Evolutionary conservation across 2,888 invertebrate species (phyloP).

Genomic region (Choreutis nemorana): DNA sequence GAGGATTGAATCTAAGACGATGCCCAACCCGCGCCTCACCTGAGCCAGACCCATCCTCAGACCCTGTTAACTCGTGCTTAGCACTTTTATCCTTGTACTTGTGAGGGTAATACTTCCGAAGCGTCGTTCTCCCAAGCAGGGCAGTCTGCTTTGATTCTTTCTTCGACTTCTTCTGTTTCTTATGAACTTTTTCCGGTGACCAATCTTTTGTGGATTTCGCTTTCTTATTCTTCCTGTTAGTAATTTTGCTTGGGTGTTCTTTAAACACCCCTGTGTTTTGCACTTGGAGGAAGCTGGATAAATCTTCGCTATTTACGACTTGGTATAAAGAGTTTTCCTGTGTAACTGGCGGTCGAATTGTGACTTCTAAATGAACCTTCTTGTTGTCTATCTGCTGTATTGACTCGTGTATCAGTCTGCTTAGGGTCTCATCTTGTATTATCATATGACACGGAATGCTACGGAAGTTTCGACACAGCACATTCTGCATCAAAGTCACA

Average conservation of each 20-base stretch:
- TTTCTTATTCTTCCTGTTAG: slow-evolving; percentile 12
- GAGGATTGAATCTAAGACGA: too few relatives aligned
- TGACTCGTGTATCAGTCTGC: slow-evolving; percentile 34
- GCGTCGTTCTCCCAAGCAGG: slow-evolving; percentile 30
- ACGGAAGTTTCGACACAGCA: slow-evolving; percentile 47
- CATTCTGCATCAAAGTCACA: slow-evolving; percentile 36
- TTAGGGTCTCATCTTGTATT: slow-evolving; percentile 29
- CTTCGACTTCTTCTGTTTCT: slow-evolving; percentile 13
- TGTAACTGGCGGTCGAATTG: slow-evolving; percentile 19
- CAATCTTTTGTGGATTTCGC: slow-evolving; percentile 3
- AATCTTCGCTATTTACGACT: slow-evolving; percentile 35
- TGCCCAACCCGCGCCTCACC: too few relatives aligned
- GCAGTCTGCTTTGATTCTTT: slow-evolving; percentile 19
- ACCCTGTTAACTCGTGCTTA: too few relatives aligned
- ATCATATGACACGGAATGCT: slow-evolving; percentile 43
- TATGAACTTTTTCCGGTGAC: slow-evolving; percentile 8
- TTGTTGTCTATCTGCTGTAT: slow-evolving; percentile 44
- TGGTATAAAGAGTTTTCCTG: slow-evolving; percentile 31
- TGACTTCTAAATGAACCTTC: slow-evolving; percentile 23
- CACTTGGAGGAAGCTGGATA: slow-evolving; percentile 32
- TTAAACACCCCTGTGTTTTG: slow-evolving; percentile 20
- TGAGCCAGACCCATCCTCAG: too few relatives aligned
- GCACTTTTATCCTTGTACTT: slow-evolving; percentile 52
- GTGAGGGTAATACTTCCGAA: slow-evolving; percentile 49
- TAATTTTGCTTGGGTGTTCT: slow-evolving; percentile 8